Evolutionary conservation across 2,888 invertebrate genomes (phyloP).

Genomic region (Phymatocera aterrima): DNA sequence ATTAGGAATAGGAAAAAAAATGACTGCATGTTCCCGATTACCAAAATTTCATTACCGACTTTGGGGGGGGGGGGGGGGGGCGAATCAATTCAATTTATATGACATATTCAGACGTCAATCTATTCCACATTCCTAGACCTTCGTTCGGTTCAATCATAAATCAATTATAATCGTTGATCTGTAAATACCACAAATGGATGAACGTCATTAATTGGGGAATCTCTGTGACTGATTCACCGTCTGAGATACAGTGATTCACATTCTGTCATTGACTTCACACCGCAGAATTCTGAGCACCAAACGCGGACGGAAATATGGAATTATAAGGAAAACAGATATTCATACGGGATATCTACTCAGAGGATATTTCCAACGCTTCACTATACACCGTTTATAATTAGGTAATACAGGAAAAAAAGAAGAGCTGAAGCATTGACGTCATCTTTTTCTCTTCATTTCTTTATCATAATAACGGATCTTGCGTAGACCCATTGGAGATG

Average conservation of each 20-base stretch:
- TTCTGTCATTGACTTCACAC: neutral
- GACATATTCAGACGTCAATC: too few species aligned
- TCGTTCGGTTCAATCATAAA: too few species aligned
- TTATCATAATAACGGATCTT: neutral
- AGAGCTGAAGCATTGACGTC: too few species aligned
- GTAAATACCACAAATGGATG: neutral
- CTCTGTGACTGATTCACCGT: neutral
- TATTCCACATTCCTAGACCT: too few species aligned
- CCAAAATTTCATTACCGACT: too few species aligned
- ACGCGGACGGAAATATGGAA: neutral
- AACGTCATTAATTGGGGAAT: constrained; percentile 27
- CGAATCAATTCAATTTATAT: too few species aligned
- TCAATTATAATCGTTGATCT: neutral
- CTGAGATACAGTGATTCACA: neutral
- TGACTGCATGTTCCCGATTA: too few species aligned
- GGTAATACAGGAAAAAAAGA: too few species aligned
- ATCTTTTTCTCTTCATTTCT: too few species aligned
- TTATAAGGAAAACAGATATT: neutral
- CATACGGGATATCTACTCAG: neutral
- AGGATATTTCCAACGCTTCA: neutral
- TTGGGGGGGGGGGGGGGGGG: too few species aligned
- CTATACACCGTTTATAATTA: neutral
- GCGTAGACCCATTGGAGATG: neutral
- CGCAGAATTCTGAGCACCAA: neutral
- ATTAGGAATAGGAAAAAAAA: neutral